Evolutionary conservation across 2,797 vertebrate genomes (phyloP).

Genomic region (Urophycis tenuis): DNA sequence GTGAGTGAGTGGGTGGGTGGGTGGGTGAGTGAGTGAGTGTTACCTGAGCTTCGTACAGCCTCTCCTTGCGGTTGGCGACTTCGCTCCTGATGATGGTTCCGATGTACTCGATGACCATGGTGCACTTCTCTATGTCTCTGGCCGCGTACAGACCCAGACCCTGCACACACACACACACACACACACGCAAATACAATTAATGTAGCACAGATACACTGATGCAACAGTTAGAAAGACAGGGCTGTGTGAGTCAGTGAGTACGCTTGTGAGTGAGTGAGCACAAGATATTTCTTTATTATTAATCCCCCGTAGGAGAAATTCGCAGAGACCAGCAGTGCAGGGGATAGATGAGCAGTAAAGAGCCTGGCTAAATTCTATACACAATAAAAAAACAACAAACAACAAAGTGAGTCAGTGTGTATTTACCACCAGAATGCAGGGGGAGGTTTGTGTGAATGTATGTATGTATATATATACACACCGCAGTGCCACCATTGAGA

Average conservation of each 20-base stretch:
- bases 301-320: too few relatives aligned
- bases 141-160: conserved; percentile 94
- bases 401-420: background rate
- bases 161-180: conserved; percentile 54
- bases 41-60: conserved; percentile 94
- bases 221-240: background rate
- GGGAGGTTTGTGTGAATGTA: too few relatives aligned
- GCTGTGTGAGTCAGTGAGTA: background rate
- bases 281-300: too few relatives aligned
- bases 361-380: too few relatives aligned
- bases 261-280: background rate
- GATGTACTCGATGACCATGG: conserved; percentile 99
- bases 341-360: too few relatives aligned
- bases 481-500: too few relatives aligned
- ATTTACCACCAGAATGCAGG: background rate
- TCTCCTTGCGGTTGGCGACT: conserved; percentile 93
- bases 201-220: background rate
- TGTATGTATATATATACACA: too few relatives aligned
- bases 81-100: conserved; percentile 96
- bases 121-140: conserved; percentile 96
- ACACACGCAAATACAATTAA: conserved; percentile 11
- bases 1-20: background rate
- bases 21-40: background rate
- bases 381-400: too few relatives aligned
- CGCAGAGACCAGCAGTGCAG: too few relatives aligned